Evolutionary conservation across 2,797 vertebrate species (phyloP).

Genomic region (Alauda arvensis): DNA sequence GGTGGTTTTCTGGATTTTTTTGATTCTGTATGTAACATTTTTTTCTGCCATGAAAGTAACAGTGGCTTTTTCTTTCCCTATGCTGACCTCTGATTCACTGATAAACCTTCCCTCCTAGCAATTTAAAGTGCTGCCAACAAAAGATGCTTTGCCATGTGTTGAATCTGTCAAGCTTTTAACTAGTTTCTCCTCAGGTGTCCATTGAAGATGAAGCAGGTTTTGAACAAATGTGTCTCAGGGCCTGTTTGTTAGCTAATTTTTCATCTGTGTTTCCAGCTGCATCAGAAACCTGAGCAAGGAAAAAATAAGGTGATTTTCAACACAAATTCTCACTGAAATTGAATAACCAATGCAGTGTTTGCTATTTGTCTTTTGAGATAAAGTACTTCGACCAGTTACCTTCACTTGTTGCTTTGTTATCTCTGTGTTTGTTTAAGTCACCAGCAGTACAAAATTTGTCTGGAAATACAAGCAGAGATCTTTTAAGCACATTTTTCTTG

Average conservation of each 20-base stretch:
- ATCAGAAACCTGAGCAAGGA: conserved; percentile 18
- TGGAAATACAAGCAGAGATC: conserved; percentile 11
- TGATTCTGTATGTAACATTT: neutral
- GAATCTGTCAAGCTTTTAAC: conserved; percentile 63
- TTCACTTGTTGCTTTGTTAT: conserved; percentile 25
- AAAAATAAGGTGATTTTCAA: conserved; percentile 36
- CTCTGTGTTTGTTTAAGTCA: conserved; percentile 32
- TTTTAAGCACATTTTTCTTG: conserved; percentile 24
- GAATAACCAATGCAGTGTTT: conserved; percentile 11
- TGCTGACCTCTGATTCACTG: conserved; percentile 16
- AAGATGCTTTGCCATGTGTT: conserved; percentile 41
- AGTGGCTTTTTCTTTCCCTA: neutral
- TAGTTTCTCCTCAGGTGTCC: conserved; percentile 64
- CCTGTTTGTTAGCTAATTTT: conserved; percentile 54
- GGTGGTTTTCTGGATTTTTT: neutral
- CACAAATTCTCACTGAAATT: conserved; percentile 5
- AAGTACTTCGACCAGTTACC: conserved; percentile 20
- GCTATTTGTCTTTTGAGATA: conserved; percentile 14
- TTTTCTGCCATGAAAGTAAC: conserved; percentile 6
- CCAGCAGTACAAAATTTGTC: conserved; percentile 3
- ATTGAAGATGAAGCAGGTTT: conserved; percentile 60
- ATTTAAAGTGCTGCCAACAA: conserved; percentile 57
- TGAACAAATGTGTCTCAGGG: conserved; percentile 45
- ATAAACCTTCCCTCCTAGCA: conserved; percentile 19
- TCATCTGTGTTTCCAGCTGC: conserved; percentile 42